These are phyloP conservation scores for Campylomormyrus numenius DNA, from an alignment of 2,113 vertebrate genomes.

Conservation along the genomic window DNA sequence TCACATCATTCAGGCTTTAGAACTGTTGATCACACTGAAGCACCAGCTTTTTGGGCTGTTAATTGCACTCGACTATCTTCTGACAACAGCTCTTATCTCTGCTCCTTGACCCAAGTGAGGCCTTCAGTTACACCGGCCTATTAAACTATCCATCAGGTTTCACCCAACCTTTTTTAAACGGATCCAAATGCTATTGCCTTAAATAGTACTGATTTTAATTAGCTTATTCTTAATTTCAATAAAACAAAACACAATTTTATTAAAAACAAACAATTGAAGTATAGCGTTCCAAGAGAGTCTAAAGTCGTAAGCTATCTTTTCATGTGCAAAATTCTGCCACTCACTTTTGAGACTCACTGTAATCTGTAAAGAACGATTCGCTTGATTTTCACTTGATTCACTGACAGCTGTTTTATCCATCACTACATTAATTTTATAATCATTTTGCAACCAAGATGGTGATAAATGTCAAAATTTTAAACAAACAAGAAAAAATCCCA, in stretches of 20 bases:
- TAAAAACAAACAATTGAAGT: neutral
- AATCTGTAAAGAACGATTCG: neutral
- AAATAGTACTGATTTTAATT: neutral
- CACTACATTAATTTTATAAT: neutral
- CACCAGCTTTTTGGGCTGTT: neutral
- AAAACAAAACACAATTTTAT: neutral
- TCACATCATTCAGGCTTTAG: neutral
- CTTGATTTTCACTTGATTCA: neutral
- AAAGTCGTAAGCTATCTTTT: neutral
- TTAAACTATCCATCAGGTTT: neutral
- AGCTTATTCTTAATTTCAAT: neutral
- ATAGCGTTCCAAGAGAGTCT: neutral
- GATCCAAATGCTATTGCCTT: neutral
- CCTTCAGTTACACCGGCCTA: neutral
- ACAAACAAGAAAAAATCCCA: neutral
- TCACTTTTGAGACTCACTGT: neutral
- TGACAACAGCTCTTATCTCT: conserved; percentile 8
- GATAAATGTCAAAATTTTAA: neutral
- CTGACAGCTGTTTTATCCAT: neutral
- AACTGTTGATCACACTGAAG: neutral
- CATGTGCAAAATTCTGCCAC: neutral
- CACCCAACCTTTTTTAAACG: neutral
- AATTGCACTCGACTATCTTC: conserved; percentile 8
- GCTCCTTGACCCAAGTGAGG: conserved; percentile 3
- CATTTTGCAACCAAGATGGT: neutral